Percentiles rank a stretch among this genome's conserved stretches.
phyloP scores from a whole-genome alignment of 2,113 vertebrate genomes.

The Cyprinodon brontotheroides region DNA sequence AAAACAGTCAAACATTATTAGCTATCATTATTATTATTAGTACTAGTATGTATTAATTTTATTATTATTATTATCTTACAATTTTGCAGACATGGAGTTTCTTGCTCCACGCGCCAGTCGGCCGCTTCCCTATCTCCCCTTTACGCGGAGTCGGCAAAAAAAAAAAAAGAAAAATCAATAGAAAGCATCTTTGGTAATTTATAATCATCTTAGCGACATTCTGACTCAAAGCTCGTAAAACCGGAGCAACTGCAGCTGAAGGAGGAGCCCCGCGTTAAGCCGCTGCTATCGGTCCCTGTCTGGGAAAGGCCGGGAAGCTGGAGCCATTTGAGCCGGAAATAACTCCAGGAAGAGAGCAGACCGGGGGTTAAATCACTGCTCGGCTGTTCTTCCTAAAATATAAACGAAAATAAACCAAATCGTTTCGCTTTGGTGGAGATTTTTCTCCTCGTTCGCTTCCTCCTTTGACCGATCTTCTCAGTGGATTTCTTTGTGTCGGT shows the following conservation, averaged over 20 bases:
- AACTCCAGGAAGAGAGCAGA: conserved; percentile 27
- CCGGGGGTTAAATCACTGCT: neutral
- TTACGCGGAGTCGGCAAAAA: conserved; percentile 65
- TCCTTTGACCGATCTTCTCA: neutral
- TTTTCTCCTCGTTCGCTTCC: conserved; percentile 20
- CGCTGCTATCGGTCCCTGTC: neutral
- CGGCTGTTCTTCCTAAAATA: conserved; percentile 30
- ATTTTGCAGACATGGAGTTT: conserved; percentile 9
- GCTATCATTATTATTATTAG: conserved; percentile 9
- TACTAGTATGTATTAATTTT: conserved; percentile 34
- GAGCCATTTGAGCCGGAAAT: conserved; percentile 62
- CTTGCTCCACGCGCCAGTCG: conserved; percentile 14
- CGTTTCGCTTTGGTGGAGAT: conserved; percentile 56
- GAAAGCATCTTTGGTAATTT: conserved; percentile 62
- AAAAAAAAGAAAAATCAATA: conserved; percentile 79
- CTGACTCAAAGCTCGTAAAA: conserved; percentile 64
- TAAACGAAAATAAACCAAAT: conserved; percentile 50
- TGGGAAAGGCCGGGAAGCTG: conserved; percentile 22
- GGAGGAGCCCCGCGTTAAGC: conserved; percentile 43
- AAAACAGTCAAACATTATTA: conserved; percentile 14
- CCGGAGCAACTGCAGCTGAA: conserved; percentile 58
- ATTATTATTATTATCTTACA: conserved; percentile 41
- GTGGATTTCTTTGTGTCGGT: neutral
- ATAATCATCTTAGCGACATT: conserved; percentile 61
- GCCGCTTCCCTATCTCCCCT: conserved; percentile 52